Conservation (phyloP, 1,140 invertebrate genomes). For the Pemphigus obesinymphae region DNA sequence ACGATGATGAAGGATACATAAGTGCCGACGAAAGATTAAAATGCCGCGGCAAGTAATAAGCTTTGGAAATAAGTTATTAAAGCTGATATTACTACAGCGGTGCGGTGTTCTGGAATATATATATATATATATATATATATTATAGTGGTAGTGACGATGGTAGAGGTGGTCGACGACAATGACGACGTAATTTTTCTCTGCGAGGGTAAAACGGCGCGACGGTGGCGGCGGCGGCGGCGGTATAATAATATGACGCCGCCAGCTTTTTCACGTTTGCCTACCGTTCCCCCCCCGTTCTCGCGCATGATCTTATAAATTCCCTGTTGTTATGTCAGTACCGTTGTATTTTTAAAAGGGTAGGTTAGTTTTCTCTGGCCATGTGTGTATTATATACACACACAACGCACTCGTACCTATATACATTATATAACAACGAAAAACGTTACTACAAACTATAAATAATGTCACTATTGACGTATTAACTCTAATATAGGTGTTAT, state of each 20-base stretch:
- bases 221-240: neutral
- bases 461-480: no score
- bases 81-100: neutral
- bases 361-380: neutral
- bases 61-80: conserved; percentile 16
- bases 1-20: neutral
- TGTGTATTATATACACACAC: no score
- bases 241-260: neutral
- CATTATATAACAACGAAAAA: no score
- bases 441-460: no score
- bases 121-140: neutral
- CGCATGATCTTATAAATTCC: neutral
- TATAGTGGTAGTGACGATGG: neutral
- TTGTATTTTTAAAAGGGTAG: conserved; percentile 21
- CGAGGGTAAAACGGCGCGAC: neutral
- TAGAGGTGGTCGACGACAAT: neutral
- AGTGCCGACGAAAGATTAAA: neutral
- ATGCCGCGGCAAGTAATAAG: neutral
- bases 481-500: no score
- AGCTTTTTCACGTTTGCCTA: neutral
- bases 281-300: neutral
- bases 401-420: no score
- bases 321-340: neutral
- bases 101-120: neutral
- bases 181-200: conserved; percentile 8